These are phyloP conservation scores for Gallinago solitaria DNA, from an alignment of 2,797 vertebrate genomes.

Conservation along the genomic window DNA sequence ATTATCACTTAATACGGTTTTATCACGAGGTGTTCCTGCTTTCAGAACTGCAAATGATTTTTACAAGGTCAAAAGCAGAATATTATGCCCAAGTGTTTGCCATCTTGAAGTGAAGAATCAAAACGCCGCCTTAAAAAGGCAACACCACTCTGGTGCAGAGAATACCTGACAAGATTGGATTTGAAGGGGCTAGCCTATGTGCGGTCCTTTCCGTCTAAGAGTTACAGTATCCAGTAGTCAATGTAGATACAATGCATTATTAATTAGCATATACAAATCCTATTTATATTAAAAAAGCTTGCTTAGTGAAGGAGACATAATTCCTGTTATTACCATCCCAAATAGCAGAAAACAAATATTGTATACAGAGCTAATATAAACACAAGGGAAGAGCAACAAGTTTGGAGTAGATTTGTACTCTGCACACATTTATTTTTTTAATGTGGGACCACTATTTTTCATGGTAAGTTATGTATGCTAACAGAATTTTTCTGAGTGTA, in stretches of 20 bases:
- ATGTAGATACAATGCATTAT: conserved; percentile 44
- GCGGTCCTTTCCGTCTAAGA: background rate
- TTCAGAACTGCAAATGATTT: conserved; percentile 41
- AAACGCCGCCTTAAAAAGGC: background rate
- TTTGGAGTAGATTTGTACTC: background rate
- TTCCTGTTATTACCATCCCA: conserved; percentile 46
- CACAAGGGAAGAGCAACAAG: background rate
- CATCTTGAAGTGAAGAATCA: conserved; percentile 8
- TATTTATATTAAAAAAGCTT: conserved; percentile 62
- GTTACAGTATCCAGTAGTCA: background rate
- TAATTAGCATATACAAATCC: conserved; percentile 59
- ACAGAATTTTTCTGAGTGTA: background rate
- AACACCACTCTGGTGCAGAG: background rate
- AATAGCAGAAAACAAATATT: conserved; percentile 39
- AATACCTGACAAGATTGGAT: background rate
- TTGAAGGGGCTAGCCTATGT: background rate
- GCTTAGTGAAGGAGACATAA: conserved; percentile 52
- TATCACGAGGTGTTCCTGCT: conserved; percentile 5
- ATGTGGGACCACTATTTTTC: background rate
- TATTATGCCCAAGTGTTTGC: background rate
- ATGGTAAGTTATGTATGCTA: background rate
- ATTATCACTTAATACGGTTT: conserved; percentile 31
- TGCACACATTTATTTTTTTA: background rate
- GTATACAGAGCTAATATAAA: background rate
- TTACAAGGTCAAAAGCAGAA: conserved; percentile 51